Evolutionary conservation across 2,113 vertebrate species (phyloP).

Genomic region (Onychorhynchus coronatus): DNA sequence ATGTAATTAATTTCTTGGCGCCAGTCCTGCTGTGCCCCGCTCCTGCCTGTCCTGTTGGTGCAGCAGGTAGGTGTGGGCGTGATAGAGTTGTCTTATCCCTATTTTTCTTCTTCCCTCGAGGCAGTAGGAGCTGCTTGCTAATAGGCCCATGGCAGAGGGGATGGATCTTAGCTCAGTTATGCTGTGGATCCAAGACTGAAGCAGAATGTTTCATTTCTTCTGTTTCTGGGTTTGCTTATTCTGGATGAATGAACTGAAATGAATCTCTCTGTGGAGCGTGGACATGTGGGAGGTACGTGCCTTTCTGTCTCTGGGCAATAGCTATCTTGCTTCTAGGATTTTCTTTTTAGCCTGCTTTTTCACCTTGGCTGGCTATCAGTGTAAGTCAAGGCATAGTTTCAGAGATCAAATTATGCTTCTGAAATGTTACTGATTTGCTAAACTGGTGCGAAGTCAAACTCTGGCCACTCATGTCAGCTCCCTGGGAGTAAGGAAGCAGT

Average conservation of each 20-base stretch:
- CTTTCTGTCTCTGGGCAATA: background rate
- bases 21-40: background rate
- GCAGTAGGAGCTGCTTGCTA: background rate
- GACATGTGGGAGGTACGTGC: background rate
- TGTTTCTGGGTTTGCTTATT: background rate
- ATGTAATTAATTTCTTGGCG: background rate
- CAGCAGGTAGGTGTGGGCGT: background rate
- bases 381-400: background rate
- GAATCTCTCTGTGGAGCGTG: background rate
- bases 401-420: background rate
- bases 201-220: background rate
- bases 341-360: conserved; percentile 2
- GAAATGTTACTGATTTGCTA: background rate
- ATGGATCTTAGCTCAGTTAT: background rate
- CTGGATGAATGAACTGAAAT: background rate
- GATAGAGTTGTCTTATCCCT: background rate
- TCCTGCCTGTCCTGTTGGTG: background rate
- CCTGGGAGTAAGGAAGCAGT: background rate
- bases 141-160: background rate
- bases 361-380: background rate
- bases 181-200: background rate
- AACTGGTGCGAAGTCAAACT: background rate
- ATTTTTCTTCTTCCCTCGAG: background rate
- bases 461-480: background rate
- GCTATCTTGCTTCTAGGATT: background rate